phyloP scores from a whole-genome alignment of 2,888 invertebrate species.

The Rhagophthalmus giganteus region DNA sequence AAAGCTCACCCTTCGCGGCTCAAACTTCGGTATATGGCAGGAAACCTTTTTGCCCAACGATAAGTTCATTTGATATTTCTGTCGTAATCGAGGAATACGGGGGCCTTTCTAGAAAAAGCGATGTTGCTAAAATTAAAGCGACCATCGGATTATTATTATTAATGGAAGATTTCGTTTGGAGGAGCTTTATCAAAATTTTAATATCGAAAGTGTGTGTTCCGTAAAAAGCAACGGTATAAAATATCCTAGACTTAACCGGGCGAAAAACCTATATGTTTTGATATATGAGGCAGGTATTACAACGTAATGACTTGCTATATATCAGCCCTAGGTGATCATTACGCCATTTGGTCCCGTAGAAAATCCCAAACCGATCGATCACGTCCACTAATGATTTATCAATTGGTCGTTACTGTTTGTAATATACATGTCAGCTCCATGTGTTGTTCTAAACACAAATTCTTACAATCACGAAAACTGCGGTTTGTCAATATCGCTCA shows the following conservation, averaged over 20 bases:
- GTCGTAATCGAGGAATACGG: too few relatives aligned
- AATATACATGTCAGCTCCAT: constrained; percentile 11
- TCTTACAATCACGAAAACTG: not conserved
- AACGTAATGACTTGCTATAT: constrained; percentile 37
- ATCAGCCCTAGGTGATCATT: constrained; percentile 40
- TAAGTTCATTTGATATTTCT: not conserved
- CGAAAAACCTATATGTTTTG: constrained; percentile 35
- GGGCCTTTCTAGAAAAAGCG: too few relatives aligned
- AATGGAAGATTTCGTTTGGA: not conserved
- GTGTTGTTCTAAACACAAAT: constrained; percentile 3
- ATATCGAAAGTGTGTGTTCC: not conserved
- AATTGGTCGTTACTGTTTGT: constrained; percentile 19
- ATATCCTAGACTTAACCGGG: not conserved
- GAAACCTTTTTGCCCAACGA: not conserved
- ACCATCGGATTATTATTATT: too few relatives aligned
- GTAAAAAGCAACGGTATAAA: not conserved
- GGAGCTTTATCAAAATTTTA: not conserved
- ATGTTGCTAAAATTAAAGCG: too few relatives aligned
- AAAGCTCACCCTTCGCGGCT: not conserved
- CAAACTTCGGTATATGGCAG: not conserved
- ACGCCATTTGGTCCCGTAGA: constrained; percentile 34
- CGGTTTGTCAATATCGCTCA: too few relatives aligned
- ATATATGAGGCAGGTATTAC: constrained; percentile 36
- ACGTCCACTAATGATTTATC: constrained; percentile 26
- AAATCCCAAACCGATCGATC: constrained; percentile 28